Percentiles rank a stretch among this genome's conserved stretches.
Evolutionary conservation across 2,797 vertebrate species (phyloP).

Genomic region (Tachyglossus aculeatus): DNA sequence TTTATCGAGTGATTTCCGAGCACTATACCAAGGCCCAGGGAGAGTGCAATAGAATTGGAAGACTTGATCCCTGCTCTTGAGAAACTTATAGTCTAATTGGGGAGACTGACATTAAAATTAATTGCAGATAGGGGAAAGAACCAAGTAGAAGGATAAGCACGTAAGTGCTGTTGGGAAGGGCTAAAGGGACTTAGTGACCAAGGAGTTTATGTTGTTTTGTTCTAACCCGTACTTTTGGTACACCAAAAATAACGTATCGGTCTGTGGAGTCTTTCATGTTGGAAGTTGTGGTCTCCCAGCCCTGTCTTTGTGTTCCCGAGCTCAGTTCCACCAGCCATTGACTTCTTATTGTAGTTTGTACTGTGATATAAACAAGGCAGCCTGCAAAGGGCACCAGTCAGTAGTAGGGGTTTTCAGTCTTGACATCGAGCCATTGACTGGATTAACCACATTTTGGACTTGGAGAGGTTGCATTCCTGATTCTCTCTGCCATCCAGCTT

Average conservation of each 20-base stretch:
- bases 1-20: too few relatives aligned
- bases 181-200: too few relatives aligned
- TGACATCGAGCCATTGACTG: conserved; percentile 33
- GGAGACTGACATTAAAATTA: too few relatives aligned
- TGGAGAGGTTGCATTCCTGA: conserved; percentile 22
- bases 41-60: too few relatives aligned
- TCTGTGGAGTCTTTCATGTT: conserved; percentile 10
- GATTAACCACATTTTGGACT: conserved; percentile 47
- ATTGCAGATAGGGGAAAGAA: too few relatives aligned
- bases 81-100: too few relatives aligned
- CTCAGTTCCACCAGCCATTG: conserved; percentile 16
- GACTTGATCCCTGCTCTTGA: too few relatives aligned
- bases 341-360: conserved; percentile 46
- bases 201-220: background rate
- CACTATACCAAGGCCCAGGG: too few relatives aligned
- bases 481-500: conserved; percentile 40
- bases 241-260: conserved; percentile 35
- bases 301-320: conserved; percentile 47
- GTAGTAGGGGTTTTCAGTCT: conserved; percentile 41
- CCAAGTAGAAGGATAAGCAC: too few relatives aligned
- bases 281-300: conserved; percentile 41
- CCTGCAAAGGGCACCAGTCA: conserved; percentile 50
- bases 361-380: conserved; percentile 33
- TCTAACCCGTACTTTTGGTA: conserved; percentile 37
- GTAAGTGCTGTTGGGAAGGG: too few relatives aligned